Base-by-base conservation (phyloP, 2,888 invertebrate genomes). In the Drosophila vallismaia region DNA sequence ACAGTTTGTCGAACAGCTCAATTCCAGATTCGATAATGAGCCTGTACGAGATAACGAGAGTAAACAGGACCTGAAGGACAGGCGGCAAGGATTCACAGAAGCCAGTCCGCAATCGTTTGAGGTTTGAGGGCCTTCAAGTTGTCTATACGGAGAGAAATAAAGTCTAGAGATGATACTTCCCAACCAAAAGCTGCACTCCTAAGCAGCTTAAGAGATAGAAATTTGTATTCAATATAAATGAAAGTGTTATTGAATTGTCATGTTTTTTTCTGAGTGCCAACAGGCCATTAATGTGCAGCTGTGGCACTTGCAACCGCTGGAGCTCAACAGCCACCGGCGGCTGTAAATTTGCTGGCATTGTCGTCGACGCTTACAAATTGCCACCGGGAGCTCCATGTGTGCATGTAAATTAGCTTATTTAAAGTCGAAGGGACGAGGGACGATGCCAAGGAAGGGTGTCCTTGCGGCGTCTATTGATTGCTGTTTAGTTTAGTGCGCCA, bases 341-440 rank as follows among this genome's bases (percentile, higher is more conserved):
- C 67, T 70, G 70, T 55, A 66, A 72, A 71, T 67, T 71, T 67
- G 59, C 54, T 56, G 71, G 52, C 71, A 71, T 71, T 70, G 62
- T 70, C 69, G 69, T 49, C 70, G 62, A 48, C 70, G 54, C 62
- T 70, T 70, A 64, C 72, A 70, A 70, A 70, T 70, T 70, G 70
- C 71, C 71, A 69, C 53, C 70, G 53, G 42, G 56, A 31, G 52
- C 55, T 51, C 54, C 55, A 70, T 77, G 71, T 70, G 71, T 81
- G 81, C 64, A 78, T 76, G 83, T 55, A 82, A 82, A 82, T 82
- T 72, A 82, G 74, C 77, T 79, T 74, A 78, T 67, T 85, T 79
- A 76, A 71, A 67, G 60, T 62, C 71, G 48, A 40, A 42, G 51
- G 48, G 63, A 38, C 63, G 62, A 26, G 12, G 19, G 19, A 19